These are phyloP conservation scores for Thomomys bottae DNA, from an alignment of 2,113 vertebrate species.

Conservation along the genomic window DNA sequence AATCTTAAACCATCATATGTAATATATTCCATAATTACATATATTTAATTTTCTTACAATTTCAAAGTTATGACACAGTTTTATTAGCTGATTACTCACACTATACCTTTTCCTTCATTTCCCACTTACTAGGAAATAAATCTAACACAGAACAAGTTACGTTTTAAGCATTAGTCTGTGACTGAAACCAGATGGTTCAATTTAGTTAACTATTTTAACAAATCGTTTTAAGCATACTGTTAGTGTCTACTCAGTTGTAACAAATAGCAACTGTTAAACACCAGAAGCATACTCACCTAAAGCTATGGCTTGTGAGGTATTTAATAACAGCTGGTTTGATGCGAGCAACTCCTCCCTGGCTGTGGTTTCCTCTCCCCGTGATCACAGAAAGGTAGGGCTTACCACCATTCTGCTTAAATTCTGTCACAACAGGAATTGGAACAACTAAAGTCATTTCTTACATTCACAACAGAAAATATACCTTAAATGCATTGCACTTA, in stretches of 20 bases:
- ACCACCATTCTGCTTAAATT: constrained; percentile 90
- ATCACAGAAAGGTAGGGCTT: constrained; percentile 94
- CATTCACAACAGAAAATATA: constrained; percentile 2
- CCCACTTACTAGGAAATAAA: constrained; percentile 36
- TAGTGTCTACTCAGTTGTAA: constrained; percentile 70
- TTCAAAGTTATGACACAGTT: constrained; percentile 47
- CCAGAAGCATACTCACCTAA: constrained; percentile 89
- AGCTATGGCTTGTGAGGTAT: constrained; percentile 95
- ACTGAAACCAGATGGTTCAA: constrained; percentile 10
- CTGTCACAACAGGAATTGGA: constrained; percentile 86
- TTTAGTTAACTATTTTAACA: constrained; percentile 15
- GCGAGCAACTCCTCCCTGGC: constrained; percentile 96
- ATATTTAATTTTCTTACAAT: constrained; percentile 3
- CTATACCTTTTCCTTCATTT: constrained; percentile 37
- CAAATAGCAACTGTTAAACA: constrained; percentile 20
- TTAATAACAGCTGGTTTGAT: constrained; percentile 96
- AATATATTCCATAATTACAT: background rate
- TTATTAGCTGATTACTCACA: constrained; percentile 34
- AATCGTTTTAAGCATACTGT: constrained; percentile 13
- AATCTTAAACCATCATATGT: constrained; percentile 14
- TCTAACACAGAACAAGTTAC: background rate
- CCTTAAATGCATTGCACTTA: no score
- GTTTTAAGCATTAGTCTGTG: constrained; percentile 34
- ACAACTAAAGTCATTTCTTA: constrained; percentile 59
- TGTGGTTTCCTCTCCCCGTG: constrained; percentile 98